Evolutionary conservation across 2,888 invertebrate species (phyloP).

Genomic region (Octodonta nipae): DNA sequence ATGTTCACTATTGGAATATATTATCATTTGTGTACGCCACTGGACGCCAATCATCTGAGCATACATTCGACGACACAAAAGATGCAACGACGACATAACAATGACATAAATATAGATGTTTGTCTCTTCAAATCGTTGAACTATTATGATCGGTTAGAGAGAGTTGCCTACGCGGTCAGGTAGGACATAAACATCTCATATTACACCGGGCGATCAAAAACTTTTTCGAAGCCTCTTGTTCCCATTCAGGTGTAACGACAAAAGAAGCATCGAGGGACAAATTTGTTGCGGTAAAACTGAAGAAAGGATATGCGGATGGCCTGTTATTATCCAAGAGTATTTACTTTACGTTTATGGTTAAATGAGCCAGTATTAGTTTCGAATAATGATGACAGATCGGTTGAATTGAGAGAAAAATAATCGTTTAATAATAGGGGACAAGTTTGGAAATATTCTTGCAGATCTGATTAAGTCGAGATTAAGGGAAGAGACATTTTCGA

Average conservation of each 20-base stretch:
- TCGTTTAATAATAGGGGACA: slow-evolving; percentile 5
- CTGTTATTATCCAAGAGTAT: slow-evolving; percentile 6
- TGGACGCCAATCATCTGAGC: slow-evolving; percentile 11
- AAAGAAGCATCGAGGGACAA: slow-evolving; percentile 27
- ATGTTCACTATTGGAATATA: too few species aligned
- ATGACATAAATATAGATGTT: slow-evolving; percentile 37
- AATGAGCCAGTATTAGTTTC: slow-evolving; percentile 3
- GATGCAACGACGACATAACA: slow-evolving; percentile 33
- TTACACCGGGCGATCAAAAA: slow-evolving; percentile 26
- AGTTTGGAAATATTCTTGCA: too few species aligned
- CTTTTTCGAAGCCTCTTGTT: slow-evolving; percentile 2
- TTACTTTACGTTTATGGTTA: slow-evolving; percentile 6
- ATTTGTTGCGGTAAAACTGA: slow-evolving; percentile 33
- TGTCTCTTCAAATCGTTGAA: slow-evolving; percentile 32
- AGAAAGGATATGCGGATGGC: slow-evolving; percentile 27
- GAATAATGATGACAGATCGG: slow-evolving; percentile 1
- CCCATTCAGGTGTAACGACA: slow-evolving; percentile 26
- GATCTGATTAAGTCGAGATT: too few species aligned
- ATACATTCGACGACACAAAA: slow-evolving; percentile 31
- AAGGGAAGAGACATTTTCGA: too few species aligned
- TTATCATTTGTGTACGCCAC: too few species aligned
- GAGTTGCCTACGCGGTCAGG: slow-evolving; percentile 31
- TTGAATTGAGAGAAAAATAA: slow-evolving; percentile 4
- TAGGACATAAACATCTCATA: slow-evolving; percentile 32
- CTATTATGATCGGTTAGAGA: slow-evolving; percentile 25